Evolutionary conservation across 1,140 invertebrate species (phyloP).

Genomic region (Drosophila saltans): DNA sequence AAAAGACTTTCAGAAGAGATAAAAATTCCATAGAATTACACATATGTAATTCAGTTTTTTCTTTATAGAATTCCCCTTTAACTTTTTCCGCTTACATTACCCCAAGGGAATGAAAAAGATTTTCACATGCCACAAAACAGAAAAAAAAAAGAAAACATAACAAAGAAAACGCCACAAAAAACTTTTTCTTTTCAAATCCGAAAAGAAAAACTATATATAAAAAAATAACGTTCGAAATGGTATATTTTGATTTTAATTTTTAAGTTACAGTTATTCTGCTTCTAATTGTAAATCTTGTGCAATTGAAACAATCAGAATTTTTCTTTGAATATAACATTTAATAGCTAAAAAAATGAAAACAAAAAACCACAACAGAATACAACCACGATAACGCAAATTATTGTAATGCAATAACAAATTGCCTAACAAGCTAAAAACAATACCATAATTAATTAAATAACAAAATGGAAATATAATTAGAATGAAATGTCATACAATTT

Average conservation of each 20-base stretch:
- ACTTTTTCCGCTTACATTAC: background rate
- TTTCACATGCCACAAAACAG: slow-evolving; percentile 33
- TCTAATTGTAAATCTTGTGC: slow-evolving; percentile 83
- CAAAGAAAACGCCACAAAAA: slow-evolving; percentile 41
- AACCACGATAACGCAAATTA: slow-evolving; percentile 11
- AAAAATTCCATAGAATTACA: no score
- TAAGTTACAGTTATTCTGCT: slow-evolving; percentile 83
- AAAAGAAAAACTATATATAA: background rate
- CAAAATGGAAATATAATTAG: slow-evolving; percentile 34
- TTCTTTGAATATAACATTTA: slow-evolving; percentile 76
- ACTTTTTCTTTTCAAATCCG: slow-evolving; percentile 28
- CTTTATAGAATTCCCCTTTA: background rate
- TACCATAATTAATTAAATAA: slow-evolving; percentile 44
- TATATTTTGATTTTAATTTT: slow-evolving; percentile 71
- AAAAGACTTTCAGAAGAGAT: no score
- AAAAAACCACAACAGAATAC: slow-evolving; percentile 22
- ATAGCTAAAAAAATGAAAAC: slow-evolving; percentile 1
- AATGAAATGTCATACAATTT: slow-evolving; percentile 61
- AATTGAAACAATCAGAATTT: slow-evolving; percentile 83
- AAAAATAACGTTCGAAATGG: slow-evolving; percentile 55
- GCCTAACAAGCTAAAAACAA: slow-evolving; percentile 27
- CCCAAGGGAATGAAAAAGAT: background rate
- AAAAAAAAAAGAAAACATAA: slow-evolving; percentile 17
- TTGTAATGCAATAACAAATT: background rate
- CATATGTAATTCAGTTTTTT: background rate